Evolutionary conservation across 2,888 invertebrate genomes (phyloP).

Genomic region (Aspidapion aeneum): DNA sequence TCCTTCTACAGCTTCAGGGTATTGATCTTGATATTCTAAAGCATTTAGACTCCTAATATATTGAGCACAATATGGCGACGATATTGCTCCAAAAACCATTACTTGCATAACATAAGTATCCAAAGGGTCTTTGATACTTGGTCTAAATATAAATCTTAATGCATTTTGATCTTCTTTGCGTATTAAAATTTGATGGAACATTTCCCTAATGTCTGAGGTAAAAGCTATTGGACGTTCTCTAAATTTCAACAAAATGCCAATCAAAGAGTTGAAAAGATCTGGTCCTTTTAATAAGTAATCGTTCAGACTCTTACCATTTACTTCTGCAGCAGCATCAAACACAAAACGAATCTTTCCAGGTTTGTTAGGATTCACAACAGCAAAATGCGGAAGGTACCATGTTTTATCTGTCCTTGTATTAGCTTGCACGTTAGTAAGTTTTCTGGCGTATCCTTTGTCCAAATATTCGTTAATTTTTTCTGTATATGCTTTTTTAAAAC

Average conservation of each 20-base stretch:
- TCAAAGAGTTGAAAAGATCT: too few species aligned
- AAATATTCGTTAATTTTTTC: background rate
- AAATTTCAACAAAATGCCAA: too few species aligned
- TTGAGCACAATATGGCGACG: background rate
- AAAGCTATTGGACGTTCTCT: background rate
- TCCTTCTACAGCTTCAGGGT: background rate
- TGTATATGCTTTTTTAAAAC: background rate
- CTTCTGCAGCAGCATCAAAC: background rate
- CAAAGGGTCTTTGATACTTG: background rate
- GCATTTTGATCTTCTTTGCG: background rate
- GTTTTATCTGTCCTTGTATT: too few species aligned
- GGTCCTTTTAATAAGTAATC: background rate
- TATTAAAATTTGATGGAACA: background rate
- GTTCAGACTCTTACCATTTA: background rate
- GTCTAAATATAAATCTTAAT: background rate
- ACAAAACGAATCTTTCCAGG: background rate
- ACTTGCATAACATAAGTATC: background rate
- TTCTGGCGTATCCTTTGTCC: background rate
- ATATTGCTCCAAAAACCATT: background rate
- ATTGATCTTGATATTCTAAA: background rate
- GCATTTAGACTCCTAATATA: background rate
- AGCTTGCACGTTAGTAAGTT: background rate
- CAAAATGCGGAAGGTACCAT: too few species aligned
- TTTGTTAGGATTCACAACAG: background rate
- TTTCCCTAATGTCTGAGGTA: background rate